Evolutionary conservation across 2,797 vertebrate species (phyloP), one percentile per base, ranked within the genome.

Genomic region (Paedocypris micromegethes): DNA sequence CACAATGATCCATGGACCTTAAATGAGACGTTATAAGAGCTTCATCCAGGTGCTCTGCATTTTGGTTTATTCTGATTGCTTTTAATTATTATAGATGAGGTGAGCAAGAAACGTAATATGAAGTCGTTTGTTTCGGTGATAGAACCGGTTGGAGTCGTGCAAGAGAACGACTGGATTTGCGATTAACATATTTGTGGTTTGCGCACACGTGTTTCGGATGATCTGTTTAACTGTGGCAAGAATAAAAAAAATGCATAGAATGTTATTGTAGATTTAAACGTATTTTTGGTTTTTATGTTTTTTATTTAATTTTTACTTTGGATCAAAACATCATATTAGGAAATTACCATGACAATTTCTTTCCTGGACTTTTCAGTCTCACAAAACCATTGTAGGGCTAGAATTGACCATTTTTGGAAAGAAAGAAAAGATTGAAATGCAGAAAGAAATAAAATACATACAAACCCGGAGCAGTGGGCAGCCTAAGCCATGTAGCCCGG

Each of bases 121-220:
- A 60, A 49, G 56, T 64, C 50, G 65, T 57, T 74, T 74, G 62
- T 58, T 41, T 65, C 53, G 65, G 67, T 46, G 57, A 70, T 74
- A 57, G 66, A 66, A 50, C 50, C 52, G 44, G 53, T 38, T 57
- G 56, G 40, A 66, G 42, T 59, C 62, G 23, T 63, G 61, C 56
- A 44, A 64, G 66, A 44, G 42, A 40, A 44, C 68, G 74, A 60
- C 72, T 80, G 76, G 64, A 51, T 72, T 78, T 73, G 74, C 38
- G 72, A 75, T 76, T 66, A 79, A 77, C 56, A 56, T 68, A 53
- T 50, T 59, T 70, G 70, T 65, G 74, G 76, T 67, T 67, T 66
- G 7, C 55, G 64, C 50, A 67, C 49, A 57, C 9, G 72, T 53
- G 52, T 72, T 66, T 60, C 58, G 63, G 68, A 62, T 65, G 74